Percentiles rank a stretch among this genome's conserved stretches.
Evolutionary conservation across 2,113 vertebrate species (phyloP).

Genomic region (Zosterops hypoxanthus): DNA sequence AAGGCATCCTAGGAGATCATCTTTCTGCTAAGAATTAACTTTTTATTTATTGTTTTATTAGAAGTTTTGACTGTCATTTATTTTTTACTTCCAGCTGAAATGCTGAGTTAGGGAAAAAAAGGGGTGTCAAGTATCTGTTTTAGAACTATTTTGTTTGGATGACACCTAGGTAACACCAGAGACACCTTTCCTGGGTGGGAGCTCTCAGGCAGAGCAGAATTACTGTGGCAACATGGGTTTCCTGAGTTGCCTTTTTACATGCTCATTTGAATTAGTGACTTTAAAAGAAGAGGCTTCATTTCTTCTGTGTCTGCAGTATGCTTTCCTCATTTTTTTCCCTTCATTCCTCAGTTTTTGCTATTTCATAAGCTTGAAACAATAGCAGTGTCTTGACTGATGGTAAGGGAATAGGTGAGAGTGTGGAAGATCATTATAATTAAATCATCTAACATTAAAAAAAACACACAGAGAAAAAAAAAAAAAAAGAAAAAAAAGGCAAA

Average conservation of each 20-base stretch:
- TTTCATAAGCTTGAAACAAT: background rate
- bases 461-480: background rate
- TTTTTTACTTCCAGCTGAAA: slow-evolving; percentile 14
- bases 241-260: slow-evolving; percentile 9
- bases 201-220: slow-evolving; percentile 5
- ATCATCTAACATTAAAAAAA: background rate
- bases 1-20: background rate
- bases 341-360: background rate
- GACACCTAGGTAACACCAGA: slow-evolving; percentile 13
- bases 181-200: slow-evolving; percentile 52
- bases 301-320: slow-evolving; percentile 22
- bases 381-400: background rate
- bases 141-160: slow-evolving; percentile 45
- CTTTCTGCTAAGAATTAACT: background rate
- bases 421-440: background rate
- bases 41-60: background rate
- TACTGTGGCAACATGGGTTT: background rate
- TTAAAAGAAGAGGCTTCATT: slow-evolving; percentile 21
- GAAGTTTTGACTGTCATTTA: background rate
- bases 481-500: background rate
- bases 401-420: background rate
- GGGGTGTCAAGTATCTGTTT: background rate
- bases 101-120: slow-evolving; percentile 5
- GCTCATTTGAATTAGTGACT: slow-evolving; percentile 3
- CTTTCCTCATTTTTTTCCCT: background rate